Evolutionary conservation across 2,888 invertebrate genomes (phyloP).

Genomic region (Apantesis nais): DNA sequence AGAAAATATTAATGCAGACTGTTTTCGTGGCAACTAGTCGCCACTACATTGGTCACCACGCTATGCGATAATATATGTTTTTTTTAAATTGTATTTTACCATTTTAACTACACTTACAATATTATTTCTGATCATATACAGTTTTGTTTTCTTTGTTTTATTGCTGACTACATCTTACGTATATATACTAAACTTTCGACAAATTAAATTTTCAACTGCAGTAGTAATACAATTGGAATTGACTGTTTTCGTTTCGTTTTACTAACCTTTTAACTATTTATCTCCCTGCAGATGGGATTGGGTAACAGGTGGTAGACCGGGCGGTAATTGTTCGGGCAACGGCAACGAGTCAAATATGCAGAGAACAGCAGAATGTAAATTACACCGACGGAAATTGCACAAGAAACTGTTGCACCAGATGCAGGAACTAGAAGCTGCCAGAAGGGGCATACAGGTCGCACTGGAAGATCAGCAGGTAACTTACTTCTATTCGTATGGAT

Average conservation of each 20-base stretch:
- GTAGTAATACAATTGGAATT: not conserved
- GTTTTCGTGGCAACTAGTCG: no score
- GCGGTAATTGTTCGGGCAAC: conserved; percentile 46
- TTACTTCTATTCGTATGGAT: not conserved
- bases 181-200: no score
- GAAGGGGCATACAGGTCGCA: conserved; percentile 87
- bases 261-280: not conserved
- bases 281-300: conserved; percentile 91
- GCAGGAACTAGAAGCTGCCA: conserved; percentile 89
- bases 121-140: no score
- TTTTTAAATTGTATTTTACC: no score
- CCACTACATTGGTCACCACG: no score
- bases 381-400: conserved; percentile 88
- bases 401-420: conserved; percentile 89
- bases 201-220: not conserved
- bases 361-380: conserved; percentile 73
- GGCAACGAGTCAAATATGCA: conserved; percentile 55
- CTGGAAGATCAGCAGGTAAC: conserved; percentile 87
- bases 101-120: no score
- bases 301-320: conserved; percentile 89
- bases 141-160: no score
- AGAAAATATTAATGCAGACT: no score
- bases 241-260: not conserved
- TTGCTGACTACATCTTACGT: no score
- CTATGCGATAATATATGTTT: no score